A percentile compares a stretch with the other conserved stretches of the same genome.
These are phyloP conservation scores for Enteromius paludinosus DNA, from an alignment of 2,797 vertebrate species.

Conservation along the genomic window DNA sequence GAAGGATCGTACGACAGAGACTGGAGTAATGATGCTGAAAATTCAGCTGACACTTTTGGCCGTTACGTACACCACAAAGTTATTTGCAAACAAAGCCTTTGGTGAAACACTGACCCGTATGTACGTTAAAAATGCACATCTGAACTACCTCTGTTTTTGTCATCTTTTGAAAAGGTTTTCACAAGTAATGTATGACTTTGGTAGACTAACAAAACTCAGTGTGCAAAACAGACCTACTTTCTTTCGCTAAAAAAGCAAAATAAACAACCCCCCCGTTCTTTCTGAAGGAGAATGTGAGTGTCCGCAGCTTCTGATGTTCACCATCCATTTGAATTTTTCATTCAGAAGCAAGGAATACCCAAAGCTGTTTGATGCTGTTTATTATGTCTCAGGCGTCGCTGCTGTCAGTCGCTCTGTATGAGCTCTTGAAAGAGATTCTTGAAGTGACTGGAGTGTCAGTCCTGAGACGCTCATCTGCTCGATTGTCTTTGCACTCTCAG, in stretches of 20 bases:
- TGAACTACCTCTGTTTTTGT: background rate
- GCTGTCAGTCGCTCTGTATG: conserved; percentile 81
- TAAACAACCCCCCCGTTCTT: conserved; percentile 62
- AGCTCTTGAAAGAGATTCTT: conserved; percentile 85
- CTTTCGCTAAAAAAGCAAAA: conserved; percentile 53
- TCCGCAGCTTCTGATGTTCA: conserved; percentile 52
- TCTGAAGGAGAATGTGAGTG: conserved; percentile 59
- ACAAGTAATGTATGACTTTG: background rate
- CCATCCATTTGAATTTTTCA: conserved; percentile 59
- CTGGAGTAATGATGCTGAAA: too few species aligned
- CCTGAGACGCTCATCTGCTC: conserved; percentile 80
- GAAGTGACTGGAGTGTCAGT: conserved; percentile 85
- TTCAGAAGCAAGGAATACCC: conserved; percentile 73
- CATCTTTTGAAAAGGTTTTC: background rate
- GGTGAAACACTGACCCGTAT: background rate
- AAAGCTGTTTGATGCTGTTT: conserved; percentile 80
- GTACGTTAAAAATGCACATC: background rate
- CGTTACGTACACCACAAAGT: background rate
- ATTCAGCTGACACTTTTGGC: too few species aligned
- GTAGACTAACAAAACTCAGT: background rate
- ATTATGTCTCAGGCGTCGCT: conserved; percentile 76
- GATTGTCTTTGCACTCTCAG: conserved; percentile 80
- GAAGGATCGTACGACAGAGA: too few species aligned
- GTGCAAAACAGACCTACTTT: conserved; percentile 59
- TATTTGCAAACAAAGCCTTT: background rate